Percentiles rank a stretch among this genome's conserved stretches.
phyloP scores from a whole-genome alignment of 2,797 vertebrate species.

The Gadopsis bispinosus region DNA sequence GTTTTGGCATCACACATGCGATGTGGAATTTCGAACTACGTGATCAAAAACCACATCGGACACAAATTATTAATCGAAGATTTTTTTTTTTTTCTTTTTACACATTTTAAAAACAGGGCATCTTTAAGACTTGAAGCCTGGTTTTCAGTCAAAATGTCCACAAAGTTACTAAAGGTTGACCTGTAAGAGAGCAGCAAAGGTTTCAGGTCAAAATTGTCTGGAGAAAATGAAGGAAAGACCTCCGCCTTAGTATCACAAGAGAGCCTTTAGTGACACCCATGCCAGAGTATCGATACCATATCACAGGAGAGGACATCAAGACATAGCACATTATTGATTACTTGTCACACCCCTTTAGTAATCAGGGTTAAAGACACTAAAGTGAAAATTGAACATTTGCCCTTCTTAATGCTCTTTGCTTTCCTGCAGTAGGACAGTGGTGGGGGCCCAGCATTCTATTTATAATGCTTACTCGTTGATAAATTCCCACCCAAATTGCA shows the following conservation, averaged over 20 bases:
- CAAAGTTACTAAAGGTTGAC: neutral
- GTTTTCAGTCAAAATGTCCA: neutral
- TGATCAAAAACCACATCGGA: neutral
- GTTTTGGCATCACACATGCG: neutral
- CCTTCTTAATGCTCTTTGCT: neutral
- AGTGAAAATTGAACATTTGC: constrained; percentile 20
- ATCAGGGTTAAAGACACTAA: constrained; percentile 44
- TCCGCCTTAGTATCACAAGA: neutral
- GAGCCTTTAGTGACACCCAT: neutral
- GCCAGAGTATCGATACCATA: constrained; percentile 37
- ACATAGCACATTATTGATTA: constrained; percentile 43
- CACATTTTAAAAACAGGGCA: no score
- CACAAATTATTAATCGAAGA: neutral
- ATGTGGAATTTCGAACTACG: no score
- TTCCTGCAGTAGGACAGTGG: neutral
- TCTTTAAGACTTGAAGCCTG: neutral
- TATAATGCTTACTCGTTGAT: neutral
- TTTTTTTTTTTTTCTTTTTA: neutral
- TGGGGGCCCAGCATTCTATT: neutral
- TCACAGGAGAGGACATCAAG: constrained; percentile 34
- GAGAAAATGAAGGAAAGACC: neutral
- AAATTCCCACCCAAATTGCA: neutral
- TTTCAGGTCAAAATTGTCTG: neutral
- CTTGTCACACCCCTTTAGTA: constrained; percentile 27
- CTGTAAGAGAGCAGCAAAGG: neutral